Base-by-base conservation (phyloP, 2,797 vertebrate genomes). In the Gastrophryne carolinensis region DNA sequence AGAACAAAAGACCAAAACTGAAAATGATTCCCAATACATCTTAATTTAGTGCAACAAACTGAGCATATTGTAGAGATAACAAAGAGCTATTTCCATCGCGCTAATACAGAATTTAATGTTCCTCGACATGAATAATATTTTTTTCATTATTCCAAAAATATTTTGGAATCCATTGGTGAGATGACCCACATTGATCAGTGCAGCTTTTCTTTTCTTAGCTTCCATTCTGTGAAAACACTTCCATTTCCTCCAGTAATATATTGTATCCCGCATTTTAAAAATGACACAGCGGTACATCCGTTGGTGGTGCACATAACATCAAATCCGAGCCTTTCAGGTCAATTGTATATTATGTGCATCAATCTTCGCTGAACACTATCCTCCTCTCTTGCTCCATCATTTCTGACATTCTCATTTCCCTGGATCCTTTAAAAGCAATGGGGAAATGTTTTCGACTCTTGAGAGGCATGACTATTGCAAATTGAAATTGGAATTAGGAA, bases 391-490 rank as follows among this genome's bases (percentile, higher is more conserved):
- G 41, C 61, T 60, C 68, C 72, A 66, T 78, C 75, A 78, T 60
- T 78, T 72, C 56, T 78, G 75, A 78, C 75, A 78, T 66, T 78
- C 53, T 78, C 75, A 78, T 78, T 78, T 78, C 32, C 67, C 34
- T 56, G 67, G 63, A 72, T 72, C 75, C 61, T 60, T 72, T 72
- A 72, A 71, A 64, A 77, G 67, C 49, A 29, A 64, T 65, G 67
- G 56, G 29, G 52, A 72, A 72, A 70, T 70, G 60, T 72, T 72
- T 71, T 72, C 66, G 74, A 71, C 67, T 77, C 49, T 47, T 47
- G 35, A 70, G 24, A 66, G 52, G 53, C 39, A 78, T 58, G 50
- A 57, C 52, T 57, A 66, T 78, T 41, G 29, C 75, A 65, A 68
- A 65, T 29, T 78, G 67, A 78, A 78, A 50, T 58, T 24, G 53